A percentile compares a stretch with the other conserved stretches of the same genome.
phyloP scores from a whole-genome alignment of 2,113 vertebrate species.

The Festucalex cinctus region DNA sequence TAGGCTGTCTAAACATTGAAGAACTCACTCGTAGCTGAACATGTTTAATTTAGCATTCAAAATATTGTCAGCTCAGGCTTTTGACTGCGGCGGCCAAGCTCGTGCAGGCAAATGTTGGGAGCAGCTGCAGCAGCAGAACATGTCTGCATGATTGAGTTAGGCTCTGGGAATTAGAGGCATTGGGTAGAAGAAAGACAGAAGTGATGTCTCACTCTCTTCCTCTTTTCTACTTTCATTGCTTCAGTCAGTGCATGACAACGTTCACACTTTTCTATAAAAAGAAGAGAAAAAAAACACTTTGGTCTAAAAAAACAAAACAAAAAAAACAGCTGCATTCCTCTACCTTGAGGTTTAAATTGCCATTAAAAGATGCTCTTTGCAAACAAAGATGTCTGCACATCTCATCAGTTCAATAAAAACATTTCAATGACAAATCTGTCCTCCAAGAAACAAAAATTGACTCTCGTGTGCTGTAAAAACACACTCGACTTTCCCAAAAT shows the following conservation, averaged over 20 bases:
- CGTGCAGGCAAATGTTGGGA: constrained; percentile 10
- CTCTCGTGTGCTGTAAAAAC: constrained; percentile 4
- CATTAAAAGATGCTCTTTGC: neutral
- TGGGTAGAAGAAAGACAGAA: constrained; percentile 37
- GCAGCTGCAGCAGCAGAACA: constrained; percentile 34
- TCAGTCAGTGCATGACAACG: constrained; percentile 7
- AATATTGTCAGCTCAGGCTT: constrained; percentile 6
- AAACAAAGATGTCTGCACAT: neutral
- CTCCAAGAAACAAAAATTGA: neutral
- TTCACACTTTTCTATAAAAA: constrained; percentile 2
- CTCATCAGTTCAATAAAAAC: neutral
- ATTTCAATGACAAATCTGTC: neutral
- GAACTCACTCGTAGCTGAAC: constrained; percentile 8
- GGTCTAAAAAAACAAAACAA: neutral
- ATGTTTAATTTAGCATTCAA: constrained; percentile 4
- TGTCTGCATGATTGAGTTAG: constrained; percentile 29
- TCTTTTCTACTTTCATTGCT: constrained; percentile 39
- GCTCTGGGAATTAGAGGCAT: constrained; percentile 17
- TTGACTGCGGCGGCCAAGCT: constrained; percentile 1
- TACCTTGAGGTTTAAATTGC: neutral
- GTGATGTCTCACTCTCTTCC: constrained; percentile 36
- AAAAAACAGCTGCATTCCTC: constrained; percentile 2
- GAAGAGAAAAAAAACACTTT: neutral
- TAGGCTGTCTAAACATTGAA: constrained; percentile 3
- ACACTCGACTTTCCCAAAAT: constrained; percentile 4